phyloP scores from a whole-genome alignment of 2,888 invertebrate species.

The Agrotis ipsilon region DNA sequence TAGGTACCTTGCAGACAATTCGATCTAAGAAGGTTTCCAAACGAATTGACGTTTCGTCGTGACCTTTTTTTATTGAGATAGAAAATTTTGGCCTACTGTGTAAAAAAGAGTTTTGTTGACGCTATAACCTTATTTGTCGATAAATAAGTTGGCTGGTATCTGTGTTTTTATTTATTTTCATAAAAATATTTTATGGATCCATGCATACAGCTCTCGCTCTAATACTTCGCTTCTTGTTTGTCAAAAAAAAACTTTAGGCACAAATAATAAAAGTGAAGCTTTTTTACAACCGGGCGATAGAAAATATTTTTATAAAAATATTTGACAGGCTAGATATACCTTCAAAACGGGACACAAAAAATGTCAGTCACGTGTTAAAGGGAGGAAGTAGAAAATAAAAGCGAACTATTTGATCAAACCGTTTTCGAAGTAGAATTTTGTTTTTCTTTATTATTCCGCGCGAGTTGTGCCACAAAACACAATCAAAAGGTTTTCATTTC shows the following conservation, averaged over 20 bases:
- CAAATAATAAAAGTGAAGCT: not conserved
- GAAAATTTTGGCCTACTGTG: constrained; percentile 70
- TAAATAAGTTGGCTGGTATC: constrained; percentile 44
- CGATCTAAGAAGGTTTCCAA: constrained; percentile 77
- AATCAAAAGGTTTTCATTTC: constrained; percentile 81
- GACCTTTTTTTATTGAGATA: constrained; percentile 82
- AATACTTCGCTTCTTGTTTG: not conserved
- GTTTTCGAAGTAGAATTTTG: constrained; percentile 63
- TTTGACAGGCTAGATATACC: not conserved
- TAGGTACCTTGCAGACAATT: constrained; percentile 73
- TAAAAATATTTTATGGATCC: constrained; percentile 27
- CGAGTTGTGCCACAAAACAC: constrained; percentile 73
- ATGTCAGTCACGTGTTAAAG: constrained; percentile 16
- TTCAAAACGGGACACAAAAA: not conserved
- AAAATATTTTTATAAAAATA: constrained; percentile 15
- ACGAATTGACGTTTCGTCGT: constrained; percentile 77
- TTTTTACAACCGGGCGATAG: not conserved
- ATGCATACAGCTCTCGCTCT: not conserved
- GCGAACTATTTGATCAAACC: constrained; percentile 51
- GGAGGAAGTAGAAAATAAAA: constrained; percentile 46
- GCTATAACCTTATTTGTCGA: constrained; percentile 56
- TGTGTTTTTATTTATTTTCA: constrained; percentile 38
- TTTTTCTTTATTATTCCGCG: constrained; percentile 69
- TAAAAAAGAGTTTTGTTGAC: constrained; percentile 68
- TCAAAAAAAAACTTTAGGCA: constrained; percentile 4